phyloP scores from a whole-genome alignment of 1,140 invertebrate genomes.

The Brachystomella parvula region DNA sequence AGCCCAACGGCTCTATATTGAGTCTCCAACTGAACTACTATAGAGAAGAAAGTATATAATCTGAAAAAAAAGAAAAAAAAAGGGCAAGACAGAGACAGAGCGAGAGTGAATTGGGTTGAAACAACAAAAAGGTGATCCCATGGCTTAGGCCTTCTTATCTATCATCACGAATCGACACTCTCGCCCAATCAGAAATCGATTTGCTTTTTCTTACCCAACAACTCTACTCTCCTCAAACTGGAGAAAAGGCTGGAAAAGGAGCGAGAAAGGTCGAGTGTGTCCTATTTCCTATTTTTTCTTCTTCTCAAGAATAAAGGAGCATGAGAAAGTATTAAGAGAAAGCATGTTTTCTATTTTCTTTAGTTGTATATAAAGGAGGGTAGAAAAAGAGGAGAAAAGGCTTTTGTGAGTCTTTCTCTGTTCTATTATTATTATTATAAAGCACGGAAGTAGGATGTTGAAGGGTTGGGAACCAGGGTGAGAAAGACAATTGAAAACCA shows the following conservation, averaged over 20 bases:
- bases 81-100: background rate
- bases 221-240: background rate
- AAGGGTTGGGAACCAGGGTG: background rate
- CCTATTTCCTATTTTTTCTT: background rate
- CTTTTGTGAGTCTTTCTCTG: background rate
- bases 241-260: background rate
- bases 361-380: too few relatives aligned
- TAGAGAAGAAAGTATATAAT: background rate
- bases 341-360: background rate
- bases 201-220: background rate
- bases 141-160: background rate
- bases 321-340: background rate
- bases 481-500: background rate
- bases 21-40: too few relatives aligned
- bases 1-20: background rate
- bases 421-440: background rate
- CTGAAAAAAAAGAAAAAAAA: too few relatives aligned
- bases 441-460: background rate
- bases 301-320: background rate
- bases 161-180: conserved; percentile 9
- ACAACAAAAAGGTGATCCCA: background rate
- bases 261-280: background rate
- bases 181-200: conserved; percentile 6
- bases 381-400: background rate
- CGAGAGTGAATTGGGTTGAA: conserved; percentile 1